Base-by-base conservation (phyloP, 2,113 vertebrate species). In the Lethenteron reissneri region DNA sequence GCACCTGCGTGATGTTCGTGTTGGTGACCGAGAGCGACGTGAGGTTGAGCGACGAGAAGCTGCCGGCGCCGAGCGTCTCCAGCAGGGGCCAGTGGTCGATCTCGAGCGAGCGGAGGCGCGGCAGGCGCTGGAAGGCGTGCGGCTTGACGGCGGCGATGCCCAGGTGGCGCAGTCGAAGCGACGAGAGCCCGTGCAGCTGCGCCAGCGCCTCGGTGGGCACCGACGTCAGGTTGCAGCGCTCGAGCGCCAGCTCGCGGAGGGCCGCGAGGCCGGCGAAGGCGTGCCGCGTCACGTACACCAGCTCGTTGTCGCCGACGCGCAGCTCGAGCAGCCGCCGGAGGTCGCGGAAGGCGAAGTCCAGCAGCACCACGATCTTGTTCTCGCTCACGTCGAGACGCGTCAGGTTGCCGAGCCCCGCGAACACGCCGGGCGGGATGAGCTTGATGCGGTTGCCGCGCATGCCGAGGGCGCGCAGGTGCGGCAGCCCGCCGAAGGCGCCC, bases 271-370 rank as follows among this genome's bases (percentile, higher is more conserved):
- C 94, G 0, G 86, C 80, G 77, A 99, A 99, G 73, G 94, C 92
- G 9, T 88, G 84, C 11, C 88, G 90, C 12, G 94, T 89, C 78
- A 99, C 89, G 79, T 92, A 99, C 75, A 99, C 90, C 79, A 99
- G 76, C 80, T 99, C 88, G 0, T 99, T 99, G 80, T 97, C 90
- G 0, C 92, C 94, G 56, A 99, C 86, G 69, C 96, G 88, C 72
- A 99, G 82, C 72, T 80, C 82, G 73, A 81, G 86, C 9, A 99
- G 82, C 79, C 81, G 87, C 57, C 76, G 78, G 72, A 99, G 80
- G 74, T 94, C 92, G 79, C 90, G 89, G 78, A 99, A 99, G 69
- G 85, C 85, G 78, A 88, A 90, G 79, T 99, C 94, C 75, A 99
- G 79, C 72, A 99, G 83, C 79, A 97, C 88, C 69, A 99, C 94